Base-by-base conservation (phyloP, 2,113 vertebrate species). In the Prinia subflava region DNA sequence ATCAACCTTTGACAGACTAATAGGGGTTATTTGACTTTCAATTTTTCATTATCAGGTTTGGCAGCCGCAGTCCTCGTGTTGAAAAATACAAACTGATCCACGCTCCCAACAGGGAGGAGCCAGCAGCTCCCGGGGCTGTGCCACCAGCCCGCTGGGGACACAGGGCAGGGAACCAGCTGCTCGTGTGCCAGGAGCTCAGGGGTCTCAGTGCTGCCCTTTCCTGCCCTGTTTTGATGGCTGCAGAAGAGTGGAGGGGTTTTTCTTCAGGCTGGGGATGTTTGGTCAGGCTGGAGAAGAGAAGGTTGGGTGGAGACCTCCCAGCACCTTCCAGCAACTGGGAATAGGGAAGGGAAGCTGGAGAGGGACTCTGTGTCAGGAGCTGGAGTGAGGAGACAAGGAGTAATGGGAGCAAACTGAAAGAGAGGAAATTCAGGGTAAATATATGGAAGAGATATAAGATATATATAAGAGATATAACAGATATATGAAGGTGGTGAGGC, bases 21-120 rank as follows among this genome's bases (percentile, higher is more conserved):
- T 96, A 89, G 95, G 89, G 94, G 94, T 96, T 92, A 96, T 97
- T 97, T 97, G 97, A 97, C 96, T 97, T 97, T 91, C 97, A 95
- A 91, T 97, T 96, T 97, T 95, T 96, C 94, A 94, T 97, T 96
- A 97, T 94, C 79, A 18, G 74, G 57, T 94, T 97, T 97, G 94
- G 95, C 96, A 97, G 93, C 89, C 65, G 2, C 75, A 47, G 6
- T 94, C 52, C 46, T 79, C 73, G 0, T 47, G 93, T 95, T 93
- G 90, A 82, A 44, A 94, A 97, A 96, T 67, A 96, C 90, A 67
- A 83, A 93, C 92, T 59, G 94, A 89, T 93, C 55, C 2, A 0
- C 13, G 1, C 55, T 80, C 14, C 75, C 92, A 80, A 24, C 67
- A 6, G 37, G 80, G 81, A 67, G 68, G 33, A 11, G 13, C 64